Conservation (phyloP, 2,888 invertebrate species). For the Melipona beecheii region DNA sequence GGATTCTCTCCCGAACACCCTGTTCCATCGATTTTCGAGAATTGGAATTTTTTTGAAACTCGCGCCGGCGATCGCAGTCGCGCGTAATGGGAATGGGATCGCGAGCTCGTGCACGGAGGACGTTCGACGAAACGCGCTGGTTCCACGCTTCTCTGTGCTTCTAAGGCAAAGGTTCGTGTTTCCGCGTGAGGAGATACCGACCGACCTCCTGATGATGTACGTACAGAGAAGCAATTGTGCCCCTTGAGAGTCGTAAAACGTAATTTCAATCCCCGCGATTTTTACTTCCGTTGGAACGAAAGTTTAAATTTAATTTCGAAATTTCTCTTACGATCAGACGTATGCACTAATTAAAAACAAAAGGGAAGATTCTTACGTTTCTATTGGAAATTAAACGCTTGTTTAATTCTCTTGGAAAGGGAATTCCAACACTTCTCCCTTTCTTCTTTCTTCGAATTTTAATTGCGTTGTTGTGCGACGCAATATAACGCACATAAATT, state of each 20-base stretch:
- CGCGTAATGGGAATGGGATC: background rate
- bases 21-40: background rate
- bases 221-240: background rate
- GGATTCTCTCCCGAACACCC: too few relatives aligned
- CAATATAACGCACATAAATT: background rate
- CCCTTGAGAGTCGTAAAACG: too few relatives aligned
- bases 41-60: constrained; percentile 1
- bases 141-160: constrained; percentile 9
- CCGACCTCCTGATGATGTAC: too few relatives aligned
- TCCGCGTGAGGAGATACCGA: background rate
- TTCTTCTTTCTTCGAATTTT: background rate
- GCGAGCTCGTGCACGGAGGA: background rate
- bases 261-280: too few relatives aligned
- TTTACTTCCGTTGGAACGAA: too few relatives aligned
- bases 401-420: too few relatives aligned
- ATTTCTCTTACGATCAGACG: too few relatives aligned
- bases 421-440: too few relatives aligned
- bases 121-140: background rate
- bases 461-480: background rate
- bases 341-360: too few relatives aligned
- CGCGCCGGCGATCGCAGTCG: background rate
- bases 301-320: too few relatives aligned
- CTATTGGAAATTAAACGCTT: too few relatives aligned
- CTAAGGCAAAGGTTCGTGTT: background rate
- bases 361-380: too few relatives aligned